Evolutionary conservation across 2,797 vertebrate species (phyloP).

Genomic region (Potorous gilbertii): DNA sequence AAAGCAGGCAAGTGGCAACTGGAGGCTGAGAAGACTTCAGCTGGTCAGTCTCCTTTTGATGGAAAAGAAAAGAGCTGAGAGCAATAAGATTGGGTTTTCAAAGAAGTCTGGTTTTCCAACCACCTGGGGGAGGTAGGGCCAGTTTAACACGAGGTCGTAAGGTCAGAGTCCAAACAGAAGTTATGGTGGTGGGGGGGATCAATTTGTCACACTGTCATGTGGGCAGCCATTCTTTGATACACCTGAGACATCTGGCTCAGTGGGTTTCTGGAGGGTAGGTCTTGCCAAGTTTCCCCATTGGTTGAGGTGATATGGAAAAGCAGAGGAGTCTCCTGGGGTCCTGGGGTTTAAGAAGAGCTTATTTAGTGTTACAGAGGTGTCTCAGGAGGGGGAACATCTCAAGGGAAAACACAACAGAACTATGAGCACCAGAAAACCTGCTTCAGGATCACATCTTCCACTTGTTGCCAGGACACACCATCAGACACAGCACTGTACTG

Average conservation of each 20-base stretch:
- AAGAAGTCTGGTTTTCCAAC: constrained; percentile 9
- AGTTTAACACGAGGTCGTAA: background rate
- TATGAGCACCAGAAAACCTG: background rate
- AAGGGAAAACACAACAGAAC: background rate
- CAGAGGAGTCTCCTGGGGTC: background rate
- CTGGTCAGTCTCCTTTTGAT: constrained; percentile 19
- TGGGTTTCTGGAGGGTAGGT: background rate
- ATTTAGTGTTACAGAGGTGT: background rate
- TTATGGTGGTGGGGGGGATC: background rate
- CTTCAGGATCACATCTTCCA: background rate
- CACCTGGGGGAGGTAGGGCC: background rate
- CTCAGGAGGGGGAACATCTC: background rate
- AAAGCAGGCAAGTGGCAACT: background rate
- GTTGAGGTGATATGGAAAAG: background rate
- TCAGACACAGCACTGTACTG: background rate
- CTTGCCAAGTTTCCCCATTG: background rate
- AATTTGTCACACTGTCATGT: background rate
- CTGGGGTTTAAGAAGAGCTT: background rate
- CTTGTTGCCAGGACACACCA: background rate
- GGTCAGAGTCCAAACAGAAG: background rate
- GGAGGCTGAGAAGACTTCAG: background rate
- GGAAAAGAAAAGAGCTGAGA: constrained; percentile 13
- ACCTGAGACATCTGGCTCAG: background rate
- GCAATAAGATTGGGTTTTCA: background rate
- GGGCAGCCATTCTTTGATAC: background rate